Conservation (phyloP, 1,140 invertebrate genomes). For the Neuroterus valhalla region DNA sequence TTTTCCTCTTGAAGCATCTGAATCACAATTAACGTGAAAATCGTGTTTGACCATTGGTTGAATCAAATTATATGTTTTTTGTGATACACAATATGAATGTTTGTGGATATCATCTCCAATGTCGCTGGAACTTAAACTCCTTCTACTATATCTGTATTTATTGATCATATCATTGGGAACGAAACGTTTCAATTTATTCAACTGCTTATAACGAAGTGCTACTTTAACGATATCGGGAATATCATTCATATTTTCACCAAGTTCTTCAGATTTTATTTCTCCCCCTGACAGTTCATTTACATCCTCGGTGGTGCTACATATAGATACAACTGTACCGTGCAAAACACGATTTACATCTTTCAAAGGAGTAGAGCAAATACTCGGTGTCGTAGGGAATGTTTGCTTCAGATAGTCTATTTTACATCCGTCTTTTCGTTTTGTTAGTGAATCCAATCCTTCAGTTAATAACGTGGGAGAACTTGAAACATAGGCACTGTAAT, state of each 20-base stretch:
- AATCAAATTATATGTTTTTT: slow-evolving; percentile 70
- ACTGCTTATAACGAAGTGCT: slow-evolving; percentile 68
- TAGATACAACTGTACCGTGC: slow-evolving; percentile 82
- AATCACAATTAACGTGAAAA: slow-evolving; percentile 64
- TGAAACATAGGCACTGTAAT: slow-evolving; percentile 64
- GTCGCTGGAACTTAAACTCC: slow-evolving; percentile 69
- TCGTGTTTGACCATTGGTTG: slow-evolving; percentile 66
- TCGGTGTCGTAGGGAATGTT: slow-evolving; percentile 74
- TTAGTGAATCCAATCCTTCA: slow-evolving; percentile 61
- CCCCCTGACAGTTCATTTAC: slow-evolving; percentile 64
- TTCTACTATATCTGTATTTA: slow-evolving; percentile 60
- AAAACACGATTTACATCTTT: slow-evolving; percentile 82
- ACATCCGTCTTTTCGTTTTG: slow-evolving; percentile 62
- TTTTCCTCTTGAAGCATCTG: slow-evolving; percentile 50
- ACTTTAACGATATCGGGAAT: slow-evolving; percentile 73
- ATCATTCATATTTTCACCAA: slow-evolving; percentile 59
- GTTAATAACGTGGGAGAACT: slow-evolving; percentile 62
- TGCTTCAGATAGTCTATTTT: slow-evolving; percentile 69
- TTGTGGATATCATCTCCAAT: slow-evolving; percentile 57
- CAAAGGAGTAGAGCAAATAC: slow-evolving; percentile 84
- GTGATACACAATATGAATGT: slow-evolving; percentile 54
- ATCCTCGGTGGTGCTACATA: slow-evolving; percentile 79
- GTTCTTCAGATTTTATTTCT: slow-evolving; percentile 51
- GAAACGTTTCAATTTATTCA: slow-evolving; percentile 68
- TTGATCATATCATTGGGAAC: slow-evolving; percentile 48